phyloP scores from a whole-genome alignment of 1,140 invertebrate species.

The Macrostomum lignano region DNA sequence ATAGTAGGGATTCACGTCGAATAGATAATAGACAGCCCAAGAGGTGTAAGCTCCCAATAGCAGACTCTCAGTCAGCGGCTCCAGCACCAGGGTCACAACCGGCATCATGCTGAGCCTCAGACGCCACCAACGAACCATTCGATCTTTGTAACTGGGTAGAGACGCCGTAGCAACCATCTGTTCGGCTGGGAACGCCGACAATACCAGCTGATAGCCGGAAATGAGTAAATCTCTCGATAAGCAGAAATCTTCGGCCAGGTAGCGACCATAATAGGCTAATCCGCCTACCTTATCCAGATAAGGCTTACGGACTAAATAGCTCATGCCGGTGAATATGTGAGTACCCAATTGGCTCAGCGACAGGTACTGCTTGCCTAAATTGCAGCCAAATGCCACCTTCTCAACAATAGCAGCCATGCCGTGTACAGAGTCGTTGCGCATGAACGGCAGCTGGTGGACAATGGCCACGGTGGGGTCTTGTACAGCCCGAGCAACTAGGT shows the following conservation, averaged over 20 bases:
- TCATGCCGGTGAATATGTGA: conserved; percentile 97
- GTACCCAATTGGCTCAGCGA: conserved; percentile 63
- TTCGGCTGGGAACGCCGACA: conserved; percentile 50
- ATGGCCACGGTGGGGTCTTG: conserved; percentile 50
- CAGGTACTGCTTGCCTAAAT: conserved; percentile 75
- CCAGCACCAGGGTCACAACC: background rate
- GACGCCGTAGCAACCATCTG: too few relatives aligned
- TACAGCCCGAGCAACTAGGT: conserved; percentile 59
- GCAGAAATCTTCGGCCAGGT: conserved; percentile 90
- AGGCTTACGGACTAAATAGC: conserved; percentile 58
- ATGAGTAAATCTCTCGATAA: conserved; percentile 65
- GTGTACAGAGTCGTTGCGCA: conserved; percentile 35
- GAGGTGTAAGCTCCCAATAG: too few relatives aligned
- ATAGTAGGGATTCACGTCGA: too few relatives aligned
- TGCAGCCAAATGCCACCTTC: background rate
- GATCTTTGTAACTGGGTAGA: too few relatives aligned
- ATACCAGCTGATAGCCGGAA: conserved; percentile 25
- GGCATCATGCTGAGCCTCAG: background rate
- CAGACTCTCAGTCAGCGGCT: background rate
- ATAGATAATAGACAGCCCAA: too few relatives aligned
- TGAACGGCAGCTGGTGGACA: conserved; percentile 92
- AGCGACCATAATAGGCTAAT: conserved; percentile 58
- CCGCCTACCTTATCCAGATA: conserved; percentile 65
- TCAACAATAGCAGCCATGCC: too few relatives aligned
- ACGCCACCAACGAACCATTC: background rate